These are phyloP conservation scores for Apamea monoglypha DNA, from an alignment of 2,888 invertebrate genomes.

Conservation along the genomic window DNA sequence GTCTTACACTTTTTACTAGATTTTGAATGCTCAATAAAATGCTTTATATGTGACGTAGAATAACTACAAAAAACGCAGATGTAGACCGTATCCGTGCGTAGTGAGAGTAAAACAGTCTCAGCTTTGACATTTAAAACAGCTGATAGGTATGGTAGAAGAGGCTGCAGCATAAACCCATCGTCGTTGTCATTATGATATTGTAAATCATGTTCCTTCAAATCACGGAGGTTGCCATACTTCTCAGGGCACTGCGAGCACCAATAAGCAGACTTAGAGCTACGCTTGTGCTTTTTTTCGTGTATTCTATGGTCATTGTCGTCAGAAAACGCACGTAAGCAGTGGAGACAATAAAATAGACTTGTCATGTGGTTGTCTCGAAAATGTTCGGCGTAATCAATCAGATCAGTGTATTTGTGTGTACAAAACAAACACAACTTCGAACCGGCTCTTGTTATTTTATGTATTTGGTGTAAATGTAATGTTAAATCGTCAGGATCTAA, in stretches of 20 bases:
- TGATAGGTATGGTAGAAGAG: constrained; percentile 73
- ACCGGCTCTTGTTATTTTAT: constrained; percentile 51
- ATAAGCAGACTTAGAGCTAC: constrained; percentile 45
- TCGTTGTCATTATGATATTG: constrained; percentile 65
- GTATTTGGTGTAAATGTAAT: constrained; percentile 78
- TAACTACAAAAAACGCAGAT: constrained; percentile 72
- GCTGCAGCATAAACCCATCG: constrained; percentile 74
- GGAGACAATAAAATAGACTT: constrained; percentile 71
- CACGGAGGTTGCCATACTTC: constrained; percentile 62
- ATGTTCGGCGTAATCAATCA: constrained; percentile 76
- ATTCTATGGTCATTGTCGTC: constrained; percentile 52
- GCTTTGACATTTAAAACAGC: constrained; percentile 76
- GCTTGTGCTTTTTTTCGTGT: constrained; percentile 77
- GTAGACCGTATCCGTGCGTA: constrained; percentile 58
- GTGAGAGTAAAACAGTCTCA: constrained; percentile 66
- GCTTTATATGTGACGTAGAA: constrained; percentile 44
- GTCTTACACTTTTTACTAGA: constrained; percentile 66
- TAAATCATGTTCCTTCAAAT: constrained; percentile 71
- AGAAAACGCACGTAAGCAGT: constrained; percentile 76
- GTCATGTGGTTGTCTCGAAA: constrained; percentile 75
- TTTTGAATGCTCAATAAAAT: constrained; percentile 75
- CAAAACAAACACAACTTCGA: constrained; percentile 76
- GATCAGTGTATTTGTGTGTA: constrained; percentile 62
- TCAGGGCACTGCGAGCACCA: constrained; percentile 78
- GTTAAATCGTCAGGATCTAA: constrained; percentile 80